A percentile compares a stretch with the other conserved stretches of the same genome.
Conservation (phyloP, 2,888 invertebrate species). For the Nebria brevicollis region DNA sequence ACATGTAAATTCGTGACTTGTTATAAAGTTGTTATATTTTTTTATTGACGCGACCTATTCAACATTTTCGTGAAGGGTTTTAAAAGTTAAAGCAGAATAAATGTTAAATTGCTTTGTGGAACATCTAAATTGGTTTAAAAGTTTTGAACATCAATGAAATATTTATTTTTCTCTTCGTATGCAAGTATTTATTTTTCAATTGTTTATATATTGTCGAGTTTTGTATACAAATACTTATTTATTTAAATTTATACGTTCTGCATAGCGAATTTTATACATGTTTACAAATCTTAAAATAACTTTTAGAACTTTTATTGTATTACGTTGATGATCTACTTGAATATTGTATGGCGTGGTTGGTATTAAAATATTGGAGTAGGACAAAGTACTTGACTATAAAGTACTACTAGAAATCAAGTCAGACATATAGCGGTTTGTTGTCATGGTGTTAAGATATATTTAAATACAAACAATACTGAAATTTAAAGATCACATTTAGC, state of each 20-base stretch:
- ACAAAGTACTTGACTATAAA: background rate
- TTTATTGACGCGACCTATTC: background rate
- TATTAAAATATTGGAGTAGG: background rate
- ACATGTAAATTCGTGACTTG: slow-evolving; percentile 21
- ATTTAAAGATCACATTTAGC: too few relatives aligned
- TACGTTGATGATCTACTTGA: background rate
- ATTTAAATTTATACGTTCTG: too few relatives aligned
- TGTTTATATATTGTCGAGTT: too few relatives aligned
- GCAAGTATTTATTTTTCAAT: too few relatives aligned
- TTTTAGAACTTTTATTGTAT: background rate
- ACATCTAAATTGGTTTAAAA: too few relatives aligned
- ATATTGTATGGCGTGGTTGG: background rate
- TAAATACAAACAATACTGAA: background rate
- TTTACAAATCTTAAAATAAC: background rate
- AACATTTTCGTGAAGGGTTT: background rate
- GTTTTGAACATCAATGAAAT: background rate
- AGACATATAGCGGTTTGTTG: background rate
- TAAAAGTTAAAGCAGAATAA: background rate
- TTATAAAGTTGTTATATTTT: slow-evolving; percentile 17
- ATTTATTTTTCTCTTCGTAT: too few relatives aligned
- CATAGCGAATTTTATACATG: background rate
- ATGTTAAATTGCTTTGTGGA: background rate
- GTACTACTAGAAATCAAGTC: background rate
- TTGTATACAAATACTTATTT: too few relatives aligned
- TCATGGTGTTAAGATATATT: background rate